Evolutionary conservation across 2,797 vertebrate genomes (phyloP).

Genomic region (Pipistrellus kuhlii): DNA sequence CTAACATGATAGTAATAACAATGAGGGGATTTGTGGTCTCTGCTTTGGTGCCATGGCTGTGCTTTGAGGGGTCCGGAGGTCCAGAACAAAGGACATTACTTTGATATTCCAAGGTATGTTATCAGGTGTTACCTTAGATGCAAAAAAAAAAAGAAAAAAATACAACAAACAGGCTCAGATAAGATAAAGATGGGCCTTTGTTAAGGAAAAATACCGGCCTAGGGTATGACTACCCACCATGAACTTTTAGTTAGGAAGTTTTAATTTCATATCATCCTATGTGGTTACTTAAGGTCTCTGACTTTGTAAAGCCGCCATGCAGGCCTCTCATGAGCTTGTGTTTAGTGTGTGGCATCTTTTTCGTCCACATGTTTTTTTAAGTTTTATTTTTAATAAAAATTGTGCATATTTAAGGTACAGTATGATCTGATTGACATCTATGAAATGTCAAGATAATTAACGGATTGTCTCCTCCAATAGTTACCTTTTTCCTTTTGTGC

Average conservation of each 20-base stretch:
- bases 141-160: neutral
- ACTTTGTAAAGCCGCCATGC: neutral
- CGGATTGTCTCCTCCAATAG: neutral
- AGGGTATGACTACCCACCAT: neutral
- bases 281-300: neutral
- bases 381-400: neutral
- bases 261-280: neutral
- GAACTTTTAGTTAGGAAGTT: neutral
- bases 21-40: neutral
- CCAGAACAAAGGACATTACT: neutral
- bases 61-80: neutral
- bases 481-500: neutral
- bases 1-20: neutral
- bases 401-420: neutral
- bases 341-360: neutral
- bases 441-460: neutral
- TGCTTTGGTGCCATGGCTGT: neutral
- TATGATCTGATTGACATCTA: neutral
- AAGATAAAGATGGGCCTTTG: neutral
- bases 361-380: neutral
- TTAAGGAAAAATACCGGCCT: neutral
- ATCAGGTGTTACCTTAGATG: neutral
- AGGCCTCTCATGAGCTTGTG: neutral
- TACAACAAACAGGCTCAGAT: neutral
- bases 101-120: neutral